These are phyloP conservation scores for Sapajus apella DNA, from an alignment of 2,113 vertebrate species.

Conservation along the genomic window DNA sequence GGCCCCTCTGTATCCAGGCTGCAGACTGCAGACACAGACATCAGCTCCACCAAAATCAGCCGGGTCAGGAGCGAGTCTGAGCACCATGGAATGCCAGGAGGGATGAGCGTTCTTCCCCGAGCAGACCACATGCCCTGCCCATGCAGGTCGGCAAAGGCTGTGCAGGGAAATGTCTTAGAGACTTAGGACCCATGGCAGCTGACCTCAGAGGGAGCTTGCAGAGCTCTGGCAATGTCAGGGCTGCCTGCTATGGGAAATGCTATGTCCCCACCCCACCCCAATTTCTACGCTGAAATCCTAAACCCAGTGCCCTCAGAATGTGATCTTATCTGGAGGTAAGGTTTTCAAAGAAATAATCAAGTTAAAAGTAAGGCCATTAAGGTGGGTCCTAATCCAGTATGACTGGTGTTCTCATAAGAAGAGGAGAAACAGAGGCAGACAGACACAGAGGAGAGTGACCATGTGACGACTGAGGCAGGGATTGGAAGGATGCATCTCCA, in stretches of 20 bases:
- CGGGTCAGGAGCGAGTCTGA: not conserved
- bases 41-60: not conserved
- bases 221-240: not conserved
- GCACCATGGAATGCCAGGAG: not conserved
- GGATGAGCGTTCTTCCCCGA: not conserved
- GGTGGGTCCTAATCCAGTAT: not conserved
- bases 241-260: too few species aligned
- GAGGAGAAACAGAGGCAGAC: not conserved
- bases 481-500: rapidly evolving
- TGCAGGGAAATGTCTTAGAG: not conserved
- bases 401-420: not conserved
- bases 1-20: rapidly evolving
- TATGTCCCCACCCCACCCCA: too few species aligned
- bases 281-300: not conserved
- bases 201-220: rapidly evolving
- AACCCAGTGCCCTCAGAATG: not conserved
- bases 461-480: rapidly evolving
- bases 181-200: rapidly evolving
- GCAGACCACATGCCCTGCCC: not conserved
- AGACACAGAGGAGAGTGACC: rapidly evolving
- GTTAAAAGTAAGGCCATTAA: not conserved
- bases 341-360: not conserved
- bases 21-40: not conserved
- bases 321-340: not conserved
- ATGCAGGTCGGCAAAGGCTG: not conserved